Evolutionary conservation across 2,113 vertebrate genomes (phyloP).

Genomic region (Rhea pennata): DNA sequence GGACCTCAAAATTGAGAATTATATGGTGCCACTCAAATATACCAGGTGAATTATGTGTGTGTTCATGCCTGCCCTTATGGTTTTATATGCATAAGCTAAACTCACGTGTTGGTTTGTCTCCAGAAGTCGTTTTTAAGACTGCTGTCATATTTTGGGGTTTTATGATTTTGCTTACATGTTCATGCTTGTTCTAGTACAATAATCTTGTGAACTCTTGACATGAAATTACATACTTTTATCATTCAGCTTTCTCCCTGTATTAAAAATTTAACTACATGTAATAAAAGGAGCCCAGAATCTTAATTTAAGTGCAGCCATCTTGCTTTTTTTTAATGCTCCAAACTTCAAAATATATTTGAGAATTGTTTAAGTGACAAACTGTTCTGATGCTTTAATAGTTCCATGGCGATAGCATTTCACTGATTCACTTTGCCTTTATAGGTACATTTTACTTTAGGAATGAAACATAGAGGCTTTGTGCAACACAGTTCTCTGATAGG

Average conservation of each 20-base stretch:
- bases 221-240: not conserved
- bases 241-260: not conserved
- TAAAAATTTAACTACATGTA: not conserved
- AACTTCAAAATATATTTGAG: not conserved
- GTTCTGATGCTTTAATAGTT: not conserved
- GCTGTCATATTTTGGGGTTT: not conserved
- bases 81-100: not conserved
- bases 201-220: not conserved
- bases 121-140: not conserved
- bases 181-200: not conserved
- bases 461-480: not conserved
- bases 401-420: not conserved
- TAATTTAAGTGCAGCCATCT: not conserved
- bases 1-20: not conserved
- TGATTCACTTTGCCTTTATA: not conserved
- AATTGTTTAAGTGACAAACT: not conserved
- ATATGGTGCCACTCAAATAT: not conserved
- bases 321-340: not conserved
- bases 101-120: not conserved
- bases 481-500: not conserved
- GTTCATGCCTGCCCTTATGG: fast-evolving
- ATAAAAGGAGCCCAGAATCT: not conserved
- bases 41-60: not conserved
- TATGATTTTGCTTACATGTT: not conserved
- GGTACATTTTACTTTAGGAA: not conserved